Evolutionary conservation across 1,140 invertebrate genomes (phyloP).

Genomic region (Ostrea denselamellosa): DNA sequence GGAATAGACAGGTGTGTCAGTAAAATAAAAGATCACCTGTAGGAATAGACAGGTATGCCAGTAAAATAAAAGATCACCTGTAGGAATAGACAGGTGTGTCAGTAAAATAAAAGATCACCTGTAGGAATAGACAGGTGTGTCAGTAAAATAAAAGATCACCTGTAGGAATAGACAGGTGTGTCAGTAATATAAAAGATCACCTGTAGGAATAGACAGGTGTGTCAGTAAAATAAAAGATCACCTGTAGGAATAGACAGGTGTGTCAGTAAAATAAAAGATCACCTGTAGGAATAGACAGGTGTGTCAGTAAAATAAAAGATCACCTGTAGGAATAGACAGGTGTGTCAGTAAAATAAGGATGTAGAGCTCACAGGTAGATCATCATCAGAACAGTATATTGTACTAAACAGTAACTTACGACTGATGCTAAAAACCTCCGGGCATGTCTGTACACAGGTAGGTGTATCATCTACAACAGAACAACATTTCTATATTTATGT

Average conservation of each 20-base stretch:
- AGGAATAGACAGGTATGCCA: conserved; percentile 50
- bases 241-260: conserved; percentile 64
- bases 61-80: conserved; percentile 88
- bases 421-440: conserved; percentile 92
- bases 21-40: conserved; percentile 83
- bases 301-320: too few species aligned
- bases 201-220: conserved; percentile 62
- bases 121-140: conserved; percentile 53
- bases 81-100: conserved; percentile 49
- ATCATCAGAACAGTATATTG: not conserved
- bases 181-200: too few species aligned
- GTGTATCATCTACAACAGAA: conserved; percentile 94
- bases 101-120: conserved; percentile 89
- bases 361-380: too few species aligned
- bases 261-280: too few species aligned
- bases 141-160: conserved; percentile 90
- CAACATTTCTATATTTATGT: too few species aligned
- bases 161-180: conserved; percentile 60
- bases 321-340: conserved; percentile 66
- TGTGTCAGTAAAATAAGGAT: not conserved
- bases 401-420: conserved; percentile 83
- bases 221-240: too few species aligned
- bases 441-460: conserved; percentile 94
- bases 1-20: too few species aligned
- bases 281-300: conserved; percentile 67